Evolutionary conservation across 2,888 invertebrate species (phyloP).

Genomic region (Lampropteryx suffumata): DNA sequence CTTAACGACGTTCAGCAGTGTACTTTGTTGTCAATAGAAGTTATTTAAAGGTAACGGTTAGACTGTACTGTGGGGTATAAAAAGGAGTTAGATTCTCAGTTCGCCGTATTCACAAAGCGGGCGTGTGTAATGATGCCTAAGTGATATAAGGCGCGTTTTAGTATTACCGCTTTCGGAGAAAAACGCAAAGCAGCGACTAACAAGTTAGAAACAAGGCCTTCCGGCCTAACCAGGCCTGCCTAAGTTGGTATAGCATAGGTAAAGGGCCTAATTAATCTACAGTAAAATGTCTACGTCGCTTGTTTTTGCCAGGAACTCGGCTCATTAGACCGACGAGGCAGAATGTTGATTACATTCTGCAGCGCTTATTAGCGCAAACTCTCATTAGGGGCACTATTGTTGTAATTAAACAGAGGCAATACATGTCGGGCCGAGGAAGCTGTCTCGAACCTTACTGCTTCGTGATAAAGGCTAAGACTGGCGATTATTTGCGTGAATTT

Average conservation of each 20-base stretch:
- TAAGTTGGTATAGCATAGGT: conserved; percentile 58
- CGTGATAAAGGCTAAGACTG: conserved; percentile 44
- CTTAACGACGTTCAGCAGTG: conserved; percentile 76
- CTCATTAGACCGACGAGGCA: conserved; percentile 81
- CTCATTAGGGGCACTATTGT: conserved; percentile 82
- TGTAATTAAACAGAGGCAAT: conserved; percentile 80
- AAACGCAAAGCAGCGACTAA: conserved; percentile 51
- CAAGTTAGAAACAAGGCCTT: conserved; percentile 60
- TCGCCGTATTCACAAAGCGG: conserved; percentile 35
- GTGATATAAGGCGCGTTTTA: conserved; percentile 40
- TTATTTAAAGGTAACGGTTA: conserved; percentile 47
- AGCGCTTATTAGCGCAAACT: conserved; percentile 82
- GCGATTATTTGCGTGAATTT: conserved; percentile 72
- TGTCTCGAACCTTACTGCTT: conserved; percentile 52
- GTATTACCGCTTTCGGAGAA: conserved; percentile 52
- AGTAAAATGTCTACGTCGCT: conserved; percentile 76
- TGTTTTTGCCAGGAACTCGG: conserved; percentile 80
- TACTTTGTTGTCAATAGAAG: conserved; percentile 73
- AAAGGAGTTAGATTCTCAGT: conserved; percentile 39
- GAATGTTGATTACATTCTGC: conserved; percentile 83
- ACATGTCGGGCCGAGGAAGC: conserved; percentile 44
- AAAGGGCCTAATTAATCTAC: conserved; percentile 78
- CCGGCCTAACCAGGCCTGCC: conserved; percentile 52
- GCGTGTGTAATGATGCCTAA: conserved; percentile 33
- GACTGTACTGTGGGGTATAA: conserved; percentile 31